A percentile compares a stretch with the other conserved stretches of the same genome.
Conservation (phyloP, 2,797 vertebrate species). For the Notamacropus eugenii region DNA sequence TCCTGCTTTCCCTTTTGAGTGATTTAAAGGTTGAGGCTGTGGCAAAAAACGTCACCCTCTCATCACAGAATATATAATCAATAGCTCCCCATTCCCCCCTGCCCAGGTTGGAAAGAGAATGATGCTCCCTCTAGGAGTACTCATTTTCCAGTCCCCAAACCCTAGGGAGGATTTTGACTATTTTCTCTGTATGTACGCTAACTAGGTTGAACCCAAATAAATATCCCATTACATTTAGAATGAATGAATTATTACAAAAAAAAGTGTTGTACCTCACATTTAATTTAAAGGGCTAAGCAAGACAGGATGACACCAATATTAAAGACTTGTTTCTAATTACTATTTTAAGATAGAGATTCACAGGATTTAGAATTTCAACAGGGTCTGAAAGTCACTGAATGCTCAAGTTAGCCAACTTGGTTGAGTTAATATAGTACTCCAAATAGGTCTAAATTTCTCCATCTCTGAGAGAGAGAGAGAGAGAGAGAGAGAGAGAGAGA, state of each 20-base stretch:
- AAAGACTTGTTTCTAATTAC: neutral
- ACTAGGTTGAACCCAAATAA: neutral
- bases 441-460: neutral
- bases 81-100: neutral
- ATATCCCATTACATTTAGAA: neutral
- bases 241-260: neutral
- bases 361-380: neutral
- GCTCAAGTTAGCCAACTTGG: neutral
- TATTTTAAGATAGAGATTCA: neutral
- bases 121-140: neutral
- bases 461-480: neutral
- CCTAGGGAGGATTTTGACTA: neutral
- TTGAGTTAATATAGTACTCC: neutral
- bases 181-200: neutral
- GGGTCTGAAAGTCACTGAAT: neutral
- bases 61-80: neutral
- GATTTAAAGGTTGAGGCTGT: neutral
- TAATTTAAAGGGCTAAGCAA: neutral
- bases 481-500: too few relatives aligned
- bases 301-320: neutral
- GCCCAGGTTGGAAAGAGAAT: neutral
- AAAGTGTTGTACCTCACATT: neutral
- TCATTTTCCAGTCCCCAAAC: neutral
- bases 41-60: neutral
- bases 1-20: neutral